Evolutionary conservation across 2,113 vertebrate species (phyloP), one percentile per base, ranked within the genome.

Genomic region (Actenoides hombroni): DNA sequence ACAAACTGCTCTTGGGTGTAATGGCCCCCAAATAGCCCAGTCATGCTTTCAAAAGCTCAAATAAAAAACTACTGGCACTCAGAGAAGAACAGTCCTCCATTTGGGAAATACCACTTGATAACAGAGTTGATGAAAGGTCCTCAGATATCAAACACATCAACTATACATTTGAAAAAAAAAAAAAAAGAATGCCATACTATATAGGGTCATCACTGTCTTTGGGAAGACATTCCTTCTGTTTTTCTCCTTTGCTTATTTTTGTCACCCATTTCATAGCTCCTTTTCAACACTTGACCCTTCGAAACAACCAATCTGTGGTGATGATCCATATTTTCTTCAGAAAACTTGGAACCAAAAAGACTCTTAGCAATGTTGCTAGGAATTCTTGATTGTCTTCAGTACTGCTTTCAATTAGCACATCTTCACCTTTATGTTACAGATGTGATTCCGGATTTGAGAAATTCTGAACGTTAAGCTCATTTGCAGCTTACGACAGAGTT

Each of bases 281-380:
- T 94, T 95, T 94, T 94, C 95, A 96, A 71, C 96, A 94, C 86
- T 94, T 97, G 96, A 97, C 94, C 96, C 70, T 87, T 95, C 39
- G 80, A 91, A 74, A 94, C 93, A 87, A 94, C 90, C 96, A 94
- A 74, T 96, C 96, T 97, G 95, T 90, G 91, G 80, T 83, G 96
- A 86, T 11, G 59, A 89, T 87, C 69, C 2, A 0, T 79, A 26
- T 92, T 92, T 92, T 80, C 90, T 84, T 93, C 57, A 92, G 83
- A 63, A 76, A 88, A 42, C 44, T 49, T 56, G 61, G 49, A 75
- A 83, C n/a, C 10, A 44, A 40, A 78, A 81, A 53, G 49, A 7
- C 37, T 69, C 19, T 39, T 86, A 31, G 9, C 40, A 49, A 26
- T 29, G 63, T 53, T 65, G 46, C 53, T 90, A 49, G 70, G 37